Evolutionary conservation across 2,113 vertebrate genomes (phyloP), one percentile per base, ranked within the genome.

Genomic region (Oplegnathus fasciatus): DNA sequence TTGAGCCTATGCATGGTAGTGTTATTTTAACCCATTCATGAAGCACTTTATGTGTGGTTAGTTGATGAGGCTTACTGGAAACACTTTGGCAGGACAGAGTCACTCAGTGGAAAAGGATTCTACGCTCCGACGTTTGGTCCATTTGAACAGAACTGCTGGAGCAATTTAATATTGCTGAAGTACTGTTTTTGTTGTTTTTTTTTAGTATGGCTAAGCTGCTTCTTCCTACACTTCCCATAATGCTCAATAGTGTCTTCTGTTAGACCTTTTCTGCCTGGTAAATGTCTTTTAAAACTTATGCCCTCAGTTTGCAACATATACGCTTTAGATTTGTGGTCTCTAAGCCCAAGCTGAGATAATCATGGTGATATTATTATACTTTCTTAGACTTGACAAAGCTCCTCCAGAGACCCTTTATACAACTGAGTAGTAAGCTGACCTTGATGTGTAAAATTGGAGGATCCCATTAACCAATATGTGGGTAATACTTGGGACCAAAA

Each of bases 21-120:
- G 84, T 89, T 86, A 78, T 75, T 80, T 80, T 78, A 84, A 80
- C 67, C 46, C 37, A 15, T 75, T 75, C 71, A 72, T 67, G 52
- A 78, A 68, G 73, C 34, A 5, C 61, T 83, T 83, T 46, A 24
- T 83, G 65, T 64, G 66, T 28, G 67, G 80, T 65, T 6, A 30
- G 48, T 15, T 34, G 30, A 74, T 18, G 50, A 69, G 52, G 37
- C 42, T 84, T 30, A 71, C 85, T 82, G 88, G 85, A 89, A 87
- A 79, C 66, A 20, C 48, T 66, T 24, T 71, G 70, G 64, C 62
- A 77, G 66, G 40, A 58, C 78, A 15, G 44, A 71, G 44, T 26
- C 46, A 4, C 78, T 66, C 65, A 11, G n/a, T 50, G 65, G 48
- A 61, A 52, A 68, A 58, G 20, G 5, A 75, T 28, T 9, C n/a